Evolutionary conservation across 1,140 invertebrate species (phyloP).

Genomic region (Drosophila kohkoa): DNA sequence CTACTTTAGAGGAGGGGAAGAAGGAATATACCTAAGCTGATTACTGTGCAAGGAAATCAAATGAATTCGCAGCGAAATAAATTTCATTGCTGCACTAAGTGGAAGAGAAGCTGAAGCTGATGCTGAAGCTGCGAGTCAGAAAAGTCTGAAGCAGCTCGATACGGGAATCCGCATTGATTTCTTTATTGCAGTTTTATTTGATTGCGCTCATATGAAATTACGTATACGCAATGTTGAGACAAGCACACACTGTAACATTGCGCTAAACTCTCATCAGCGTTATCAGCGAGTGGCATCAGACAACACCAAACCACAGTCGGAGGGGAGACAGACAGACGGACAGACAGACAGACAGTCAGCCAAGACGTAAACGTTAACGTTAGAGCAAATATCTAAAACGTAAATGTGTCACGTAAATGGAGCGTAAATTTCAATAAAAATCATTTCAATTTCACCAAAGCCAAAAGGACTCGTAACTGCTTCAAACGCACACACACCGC

Average conservation of each 20-base stretch:
- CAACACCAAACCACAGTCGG: constrained; percentile 37
- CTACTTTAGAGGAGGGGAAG: background rate
- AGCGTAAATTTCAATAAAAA: constrained; percentile 84
- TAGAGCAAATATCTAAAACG: constrained; percentile 76
- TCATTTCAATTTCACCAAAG: constrained; percentile 79
- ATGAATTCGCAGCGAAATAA: constrained; percentile 71
- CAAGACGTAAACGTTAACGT: constrained; percentile 43
- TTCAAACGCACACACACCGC: constrained; percentile 17
- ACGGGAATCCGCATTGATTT: constrained; percentile 75
- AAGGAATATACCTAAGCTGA: constrained; percentile 66
- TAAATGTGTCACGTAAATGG: constrained; percentile 84
- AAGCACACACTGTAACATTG: constrained; percentile 47
- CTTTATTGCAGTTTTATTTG: constrained; percentile 83
- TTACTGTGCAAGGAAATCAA: constrained; percentile 69
- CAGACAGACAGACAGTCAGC: background rate
- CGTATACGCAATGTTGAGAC: constrained; percentile 78
- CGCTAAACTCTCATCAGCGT: constrained; percentile 70
- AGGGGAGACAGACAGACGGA: constrained; percentile 2
- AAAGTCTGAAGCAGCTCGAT: background rate
- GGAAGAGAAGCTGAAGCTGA: constrained; percentile 9
- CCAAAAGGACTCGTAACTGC: constrained; percentile 70
- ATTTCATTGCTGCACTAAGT: constrained; percentile 65
- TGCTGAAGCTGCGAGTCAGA: background rate
- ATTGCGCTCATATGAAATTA: constrained; percentile 77
- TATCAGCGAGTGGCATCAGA: constrained; percentile 64